These are phyloP conservation scores for Eledone cirrhosa DNA, from an alignment of 2,888 invertebrate species.

Conservation along the genomic window DNA sequence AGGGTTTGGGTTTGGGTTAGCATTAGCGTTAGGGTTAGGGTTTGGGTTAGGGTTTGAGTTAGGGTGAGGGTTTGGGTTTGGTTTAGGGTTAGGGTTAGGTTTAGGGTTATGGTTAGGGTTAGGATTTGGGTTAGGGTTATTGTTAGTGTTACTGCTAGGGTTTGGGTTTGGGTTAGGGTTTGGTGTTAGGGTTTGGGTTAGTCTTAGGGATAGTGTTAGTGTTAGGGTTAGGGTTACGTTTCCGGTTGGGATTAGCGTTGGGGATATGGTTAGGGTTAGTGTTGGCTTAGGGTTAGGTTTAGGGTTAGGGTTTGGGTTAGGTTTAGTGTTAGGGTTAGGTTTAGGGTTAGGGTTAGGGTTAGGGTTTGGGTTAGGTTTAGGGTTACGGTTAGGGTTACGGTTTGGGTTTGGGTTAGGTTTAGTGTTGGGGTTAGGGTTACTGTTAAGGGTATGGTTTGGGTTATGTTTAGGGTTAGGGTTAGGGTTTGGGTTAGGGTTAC, in stretches of 20 bases:
- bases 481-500: not conserved
- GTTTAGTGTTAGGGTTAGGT: not conserved
- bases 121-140: not conserved
- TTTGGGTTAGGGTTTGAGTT: no score
- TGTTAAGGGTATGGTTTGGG: not conserved
- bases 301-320: not conserved
- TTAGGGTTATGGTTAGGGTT: no score
- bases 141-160: not conserved
- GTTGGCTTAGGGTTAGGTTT: no score
- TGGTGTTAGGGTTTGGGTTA: not conserved
- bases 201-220: not conserved
- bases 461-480: not conserved
- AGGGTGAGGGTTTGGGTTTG: no score
- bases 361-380: not conserved
- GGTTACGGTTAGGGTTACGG: slow-evolving; percentile 1
- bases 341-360: not conserved
- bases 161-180: not conserved
- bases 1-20: no score
- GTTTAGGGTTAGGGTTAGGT: no score
- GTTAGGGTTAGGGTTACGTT: not conserved
- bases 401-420: not conserved
- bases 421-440: slow-evolving; percentile 6
- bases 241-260: no score
- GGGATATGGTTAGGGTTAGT: no score
- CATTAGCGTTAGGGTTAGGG: no score